Base-by-base conservation (phyloP, 2,113 vertebrate genomes). In the Terrapene triunguis region DNA sequence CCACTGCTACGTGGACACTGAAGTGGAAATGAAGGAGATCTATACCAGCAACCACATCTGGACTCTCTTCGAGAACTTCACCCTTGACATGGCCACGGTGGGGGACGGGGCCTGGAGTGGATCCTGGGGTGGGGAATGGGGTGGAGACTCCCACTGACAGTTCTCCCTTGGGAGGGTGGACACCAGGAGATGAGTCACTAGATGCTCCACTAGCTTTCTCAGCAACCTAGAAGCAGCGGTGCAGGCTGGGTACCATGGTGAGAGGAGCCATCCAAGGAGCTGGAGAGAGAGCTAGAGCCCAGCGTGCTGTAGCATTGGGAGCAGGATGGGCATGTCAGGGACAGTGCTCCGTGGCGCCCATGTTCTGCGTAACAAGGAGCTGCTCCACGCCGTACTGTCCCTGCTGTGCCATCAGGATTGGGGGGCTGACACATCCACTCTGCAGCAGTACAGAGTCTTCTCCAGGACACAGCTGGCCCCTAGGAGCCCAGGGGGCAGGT, bases 1-100 rank as follows among this genome's bases (percentile, higher is more conserved):
- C 96, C 99, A 99, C 97, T 99, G 99, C 97, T 99, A 99, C 0
- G 99, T 99, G 95, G 99, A 99, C 98, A 99, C 99, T 0, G 99
- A 99, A 96, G 99, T 99, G 96, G 99, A 99, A 98, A 99, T 99
- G 99, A 99, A 99, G 97, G 99, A 99, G 80, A 99, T 99, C 97
- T 99, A 99, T 89, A 99, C 99, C 53, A 99, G 99, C 96, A 99
- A 99, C 94, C 99, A 99, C 97, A 99, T 99, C 98, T 99, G 99
- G 99, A 99, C 98, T 0, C 98, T 99, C 83, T 99, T 99, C 8
- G 99, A 99, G 90, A 99, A 98, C 98, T 99, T 99, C 96, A 99
- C 99, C 0, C 98, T 99, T 94, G 99, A 99, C 98, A 99, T 99
- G 99, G 99, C 99, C 35, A 97, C 85, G 98, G 99, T 99, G 88